phyloP scores from a whole-genome alignment of 2,113 vertebrate species.

The Calidris pugnax region DNA sequence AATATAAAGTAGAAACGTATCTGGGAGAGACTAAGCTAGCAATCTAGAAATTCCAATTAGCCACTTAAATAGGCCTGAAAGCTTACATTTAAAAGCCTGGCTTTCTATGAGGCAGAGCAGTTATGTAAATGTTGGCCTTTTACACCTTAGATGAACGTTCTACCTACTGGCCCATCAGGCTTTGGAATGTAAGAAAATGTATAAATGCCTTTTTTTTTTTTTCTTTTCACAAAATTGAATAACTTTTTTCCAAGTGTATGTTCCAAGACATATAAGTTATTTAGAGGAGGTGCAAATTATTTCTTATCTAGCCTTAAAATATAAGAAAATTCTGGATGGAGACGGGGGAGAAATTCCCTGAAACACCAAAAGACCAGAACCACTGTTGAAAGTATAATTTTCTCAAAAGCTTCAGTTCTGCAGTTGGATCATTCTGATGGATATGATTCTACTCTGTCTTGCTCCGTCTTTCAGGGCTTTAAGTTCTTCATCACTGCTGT shows the following conservation, averaged over 20 bases:
- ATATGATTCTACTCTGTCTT: background rate
- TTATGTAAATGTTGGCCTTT: background rate
- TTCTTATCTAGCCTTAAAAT: background rate
- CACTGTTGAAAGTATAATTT: background rate
- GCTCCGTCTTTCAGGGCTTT: background rate
- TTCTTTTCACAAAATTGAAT: background rate
- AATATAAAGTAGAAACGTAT: background rate
- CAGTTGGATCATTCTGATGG: background rate
- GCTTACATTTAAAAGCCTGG: background rate
- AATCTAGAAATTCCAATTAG: background rate
- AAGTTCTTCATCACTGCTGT: background rate
- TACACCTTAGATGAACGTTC: background rate
- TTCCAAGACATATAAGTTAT: background rate
- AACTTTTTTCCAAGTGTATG: background rate
- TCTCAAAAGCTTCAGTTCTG: background rate
- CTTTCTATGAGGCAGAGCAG: background rate
- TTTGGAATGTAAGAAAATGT: background rate
- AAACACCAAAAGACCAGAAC: background rate
- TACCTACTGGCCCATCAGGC: background rate
- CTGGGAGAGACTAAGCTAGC: background rate
- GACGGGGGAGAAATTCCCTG: background rate
- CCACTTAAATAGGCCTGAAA: background rate
- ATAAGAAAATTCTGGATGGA: background rate
- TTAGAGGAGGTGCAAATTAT: background rate
- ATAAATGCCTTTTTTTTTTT: background rate